Conservation (phyloP, 2,113 vertebrate genomes). For the Ptilorrhoa leucosticta region DNA sequence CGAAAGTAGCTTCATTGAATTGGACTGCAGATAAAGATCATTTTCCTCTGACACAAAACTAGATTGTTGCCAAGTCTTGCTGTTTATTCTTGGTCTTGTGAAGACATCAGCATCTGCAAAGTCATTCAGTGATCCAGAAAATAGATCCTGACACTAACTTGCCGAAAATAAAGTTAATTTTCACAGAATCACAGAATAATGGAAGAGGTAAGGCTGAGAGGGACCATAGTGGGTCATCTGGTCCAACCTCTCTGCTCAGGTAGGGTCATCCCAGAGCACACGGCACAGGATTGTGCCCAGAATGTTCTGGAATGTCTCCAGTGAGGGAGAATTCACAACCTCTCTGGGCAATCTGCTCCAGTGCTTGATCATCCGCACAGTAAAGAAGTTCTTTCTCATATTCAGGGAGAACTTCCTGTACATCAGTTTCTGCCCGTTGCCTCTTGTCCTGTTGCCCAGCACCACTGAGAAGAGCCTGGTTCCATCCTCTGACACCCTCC, state of each 20-base stretch:
- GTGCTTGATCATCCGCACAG: fast-evolving
- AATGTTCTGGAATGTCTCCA: background rate
- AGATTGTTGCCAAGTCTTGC: background rate
- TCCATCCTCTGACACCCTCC: background rate
- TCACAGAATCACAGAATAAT: background rate
- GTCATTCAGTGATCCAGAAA: background rate
- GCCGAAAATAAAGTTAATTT: background rate
- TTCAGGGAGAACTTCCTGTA: background rate
- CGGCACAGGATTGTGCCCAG: background rate
- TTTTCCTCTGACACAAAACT: background rate
- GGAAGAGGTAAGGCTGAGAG: background rate
- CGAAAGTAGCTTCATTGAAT: background rate
- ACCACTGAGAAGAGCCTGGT: background rate
- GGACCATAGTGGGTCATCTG: background rate
- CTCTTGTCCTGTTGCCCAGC: background rate
- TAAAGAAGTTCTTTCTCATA: background rate
- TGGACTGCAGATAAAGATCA: background rate
- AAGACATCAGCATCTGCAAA: background rate
- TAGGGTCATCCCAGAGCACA: background rate
- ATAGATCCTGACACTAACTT: background rate
- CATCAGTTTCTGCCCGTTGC: background rate
- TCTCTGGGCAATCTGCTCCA: background rate
- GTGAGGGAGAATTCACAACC: background rate
- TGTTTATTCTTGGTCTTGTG: background rate
- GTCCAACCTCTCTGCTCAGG: background rate